Base-by-base conservation (phyloP, 2,888 invertebrate genomes). In the Chymomyza caudatula region DNA sequence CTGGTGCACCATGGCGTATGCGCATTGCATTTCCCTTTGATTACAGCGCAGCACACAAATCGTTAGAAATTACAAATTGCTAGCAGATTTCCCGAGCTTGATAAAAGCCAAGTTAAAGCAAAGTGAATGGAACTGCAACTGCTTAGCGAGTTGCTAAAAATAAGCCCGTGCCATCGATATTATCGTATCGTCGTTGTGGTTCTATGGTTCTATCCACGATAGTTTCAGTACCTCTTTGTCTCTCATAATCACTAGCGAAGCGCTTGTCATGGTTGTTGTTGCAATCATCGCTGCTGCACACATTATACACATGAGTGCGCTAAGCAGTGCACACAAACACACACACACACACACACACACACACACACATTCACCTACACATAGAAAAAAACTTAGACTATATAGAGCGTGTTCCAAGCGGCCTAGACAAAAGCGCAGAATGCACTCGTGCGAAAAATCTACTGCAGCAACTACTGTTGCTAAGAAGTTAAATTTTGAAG, bases 271-370 rank as follows among this genome's bases (percentile, higher is more conserved):
- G 8, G 52, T 52, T 4, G 13, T 55, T 25, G 17, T 22, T 55
- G 54, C 23, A 53, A 25, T 23, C 53, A 20, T 19, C 51, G 51
- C 13, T 20, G 51, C 13, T 19, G 51, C 23, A 51, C 51, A 53
- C 53, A 52, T 69, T 79, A 68, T 78, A 54, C 74, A 72, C 83
- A 74, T 82, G 83, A 72, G 67, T 77, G 72, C 77, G 60, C 58
- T 61, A 70, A 72, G 72, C 62, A 42, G 44, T 59, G 53, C 60
- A 54, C 2, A 3, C 17, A 49, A 3, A 15, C 2, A 3, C 52
- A 52, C 11, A 8, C 22, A 23, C 22, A 20, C 23, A 53, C 25
- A 13, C 29, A 15, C 25, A 20, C 23, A 44, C 44, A 44, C 6
- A 44, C 60, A 63, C 56, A 65, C 53, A 67, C 57, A 67, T 58